Percentiles rank a stretch among this genome's conserved stretches.
Evolutionary conservation across 2,113 vertebrate genomes (phyloP).

Genomic region (Phalacrocorax carbo): DNA sequence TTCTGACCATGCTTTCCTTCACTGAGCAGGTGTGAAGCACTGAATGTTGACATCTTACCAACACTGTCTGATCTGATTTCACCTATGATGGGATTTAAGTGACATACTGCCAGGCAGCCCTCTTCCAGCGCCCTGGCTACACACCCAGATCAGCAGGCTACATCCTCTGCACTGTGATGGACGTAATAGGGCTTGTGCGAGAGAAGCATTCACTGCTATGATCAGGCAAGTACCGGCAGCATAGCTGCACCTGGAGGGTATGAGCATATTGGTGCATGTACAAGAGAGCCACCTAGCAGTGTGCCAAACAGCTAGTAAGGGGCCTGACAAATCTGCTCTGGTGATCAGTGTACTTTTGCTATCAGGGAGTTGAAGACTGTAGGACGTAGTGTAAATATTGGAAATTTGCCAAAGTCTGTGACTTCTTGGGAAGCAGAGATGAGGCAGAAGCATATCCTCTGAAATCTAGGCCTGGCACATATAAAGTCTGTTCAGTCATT

Average conservation of each 20-base stretch:
- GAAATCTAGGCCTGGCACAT: neutral
- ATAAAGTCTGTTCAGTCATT: neutral
- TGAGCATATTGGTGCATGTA: neutral
- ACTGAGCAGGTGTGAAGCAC: neutral
- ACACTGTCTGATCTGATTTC: neutral
- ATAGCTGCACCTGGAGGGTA: neutral
- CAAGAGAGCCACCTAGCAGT: neutral
- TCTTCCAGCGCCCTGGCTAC: neutral
- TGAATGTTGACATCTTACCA: neutral
- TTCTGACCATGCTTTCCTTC: neutral
- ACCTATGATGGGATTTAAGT: neutral
- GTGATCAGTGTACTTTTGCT: neutral
- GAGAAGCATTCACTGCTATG: neutral
- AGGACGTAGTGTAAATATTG: neutral
- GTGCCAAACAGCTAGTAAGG: neutral
- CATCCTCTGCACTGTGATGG: accelerated
- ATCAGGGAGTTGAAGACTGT: neutral
- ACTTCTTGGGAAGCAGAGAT: neutral
- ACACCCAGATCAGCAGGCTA: neutral
- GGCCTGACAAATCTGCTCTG: neutral
- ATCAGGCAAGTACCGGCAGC: accelerated
- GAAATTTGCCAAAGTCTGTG: neutral
- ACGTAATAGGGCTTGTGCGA: accelerated
- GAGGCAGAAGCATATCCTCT: neutral
- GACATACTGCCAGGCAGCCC: neutral